These are phyloP conservation scores for Lutjanus campechanus DNA, from an alignment of 2,797 vertebrate species.

Conservation along the genomic window DNA sequence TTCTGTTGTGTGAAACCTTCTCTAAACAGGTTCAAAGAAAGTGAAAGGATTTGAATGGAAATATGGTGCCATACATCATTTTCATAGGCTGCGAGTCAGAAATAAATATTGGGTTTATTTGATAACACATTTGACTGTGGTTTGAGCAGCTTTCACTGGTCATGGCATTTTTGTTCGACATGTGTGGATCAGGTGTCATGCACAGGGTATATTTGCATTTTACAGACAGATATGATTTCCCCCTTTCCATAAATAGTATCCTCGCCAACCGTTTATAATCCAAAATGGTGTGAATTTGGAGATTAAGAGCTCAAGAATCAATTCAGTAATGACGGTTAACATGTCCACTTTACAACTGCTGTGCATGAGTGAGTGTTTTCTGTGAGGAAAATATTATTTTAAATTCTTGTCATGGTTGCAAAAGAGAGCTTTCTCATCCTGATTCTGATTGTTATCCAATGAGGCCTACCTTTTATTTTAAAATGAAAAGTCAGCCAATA, in stretches of 20 bases:
- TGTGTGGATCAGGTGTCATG: not conserved
- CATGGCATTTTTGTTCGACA: no score
- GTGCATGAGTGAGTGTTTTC: not conserved
- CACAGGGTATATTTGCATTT: not conserved
- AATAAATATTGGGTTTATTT: not conserved
- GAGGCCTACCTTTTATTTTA: not conserved
- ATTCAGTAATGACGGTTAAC: not conserved
- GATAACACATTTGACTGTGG: not conserved
- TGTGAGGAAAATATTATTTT: not conserved
- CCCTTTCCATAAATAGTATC: not conserved
- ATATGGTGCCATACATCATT: not conserved
- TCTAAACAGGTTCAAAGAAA: not conserved
- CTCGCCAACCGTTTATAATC: not conserved
- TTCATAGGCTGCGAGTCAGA: not conserved
- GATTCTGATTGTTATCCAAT: not conserved
- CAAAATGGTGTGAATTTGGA: not conserved
- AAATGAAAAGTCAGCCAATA: not conserved
- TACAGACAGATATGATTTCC: not conserved
- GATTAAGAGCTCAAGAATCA: not conserved
- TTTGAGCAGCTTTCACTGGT: conserved; percentile 10
- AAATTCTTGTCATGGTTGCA: not conserved
- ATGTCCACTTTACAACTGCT: not conserved
- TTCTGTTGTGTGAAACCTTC: not conserved
- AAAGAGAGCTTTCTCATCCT: not conserved
- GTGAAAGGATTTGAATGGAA: not conserved